phyloP scores from a whole-genome alignment of 1,140 invertebrate genomes.

The Zaprionus vittiger region DNA sequence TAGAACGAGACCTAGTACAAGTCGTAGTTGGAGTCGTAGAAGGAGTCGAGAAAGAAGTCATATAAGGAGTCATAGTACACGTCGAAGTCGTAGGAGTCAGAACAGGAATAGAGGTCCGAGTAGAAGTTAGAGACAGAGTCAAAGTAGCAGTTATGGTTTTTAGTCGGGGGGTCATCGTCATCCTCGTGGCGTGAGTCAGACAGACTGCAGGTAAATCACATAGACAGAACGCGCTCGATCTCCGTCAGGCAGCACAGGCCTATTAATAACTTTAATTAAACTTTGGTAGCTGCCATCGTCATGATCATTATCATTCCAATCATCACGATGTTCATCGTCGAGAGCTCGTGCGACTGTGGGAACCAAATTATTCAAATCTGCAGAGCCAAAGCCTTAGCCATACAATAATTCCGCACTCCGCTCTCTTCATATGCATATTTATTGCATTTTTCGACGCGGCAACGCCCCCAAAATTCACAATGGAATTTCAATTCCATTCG shows the following conservation, averaged over 20 bases:
- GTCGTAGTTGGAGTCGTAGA: no score
- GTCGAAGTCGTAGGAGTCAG: no score
- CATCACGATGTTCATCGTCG: constrained; percentile 6
- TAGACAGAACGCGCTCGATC: constrained; percentile 16
- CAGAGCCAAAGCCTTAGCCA: constrained; percentile 17
- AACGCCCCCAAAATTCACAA: constrained; percentile 83
- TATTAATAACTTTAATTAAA: constrained; percentile 84
- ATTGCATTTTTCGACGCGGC: constrained; percentile 84
- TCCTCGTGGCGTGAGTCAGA: not conserved
- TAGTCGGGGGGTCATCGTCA: not conserved
- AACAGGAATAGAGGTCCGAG: constrained; percentile 7
- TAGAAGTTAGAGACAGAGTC: not conserved
- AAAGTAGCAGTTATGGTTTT: not conserved
- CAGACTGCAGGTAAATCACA: constrained; percentile 61
- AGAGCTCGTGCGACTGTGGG: constrained; percentile 56
- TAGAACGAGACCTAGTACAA: no score
- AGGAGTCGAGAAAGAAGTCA: no score
- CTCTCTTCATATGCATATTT: constrained; percentile 84
- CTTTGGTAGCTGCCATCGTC: constrained; percentile 38
- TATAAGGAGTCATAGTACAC: no score
- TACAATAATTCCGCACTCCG: constrained; percentile 49
- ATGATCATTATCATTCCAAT: constrained; percentile 9
- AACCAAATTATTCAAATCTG: constrained; percentile 83
- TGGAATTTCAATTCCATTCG: constrained; percentile 84
- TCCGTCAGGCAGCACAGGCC: constrained; percentile 38